Evolutionary conservation across 2,113 vertebrate species (phyloP), one percentile per base, ranked within the genome.

Genomic region (Serilophus lunatus): DNA sequence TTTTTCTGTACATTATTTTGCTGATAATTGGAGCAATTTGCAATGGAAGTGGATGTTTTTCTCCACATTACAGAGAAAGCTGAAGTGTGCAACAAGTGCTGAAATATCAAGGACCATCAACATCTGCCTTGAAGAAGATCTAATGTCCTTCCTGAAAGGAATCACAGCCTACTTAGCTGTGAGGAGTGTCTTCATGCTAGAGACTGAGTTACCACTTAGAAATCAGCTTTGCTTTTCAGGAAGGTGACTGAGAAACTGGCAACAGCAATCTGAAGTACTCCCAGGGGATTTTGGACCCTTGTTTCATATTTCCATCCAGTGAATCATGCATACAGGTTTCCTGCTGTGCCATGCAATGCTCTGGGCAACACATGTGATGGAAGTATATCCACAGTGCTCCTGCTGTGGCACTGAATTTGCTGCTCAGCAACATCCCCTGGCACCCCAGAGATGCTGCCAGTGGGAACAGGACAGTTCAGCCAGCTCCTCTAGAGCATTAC

Each of bases 1-100:
- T 40, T 83, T 83, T 91, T 51, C 72, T 91, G 96, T 82, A 92
- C 91, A 97, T 95, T 82, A 45, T 72, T 96, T 88, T 95, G 89
- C 93, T 97, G 96, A 97, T 88, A 86, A 45, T 64, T 81, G 91
- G 44, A 91, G 82, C 78, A 16, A 49, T 80, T 86, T 93, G 61
- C 38, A 76, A 91, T 31, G 44, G 84, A 66, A 79, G 75, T n/a
- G 72, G 38, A 81, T 88, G 49, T 56, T 94, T 94, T 91, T 80
- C 82, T 84, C 75, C 75, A 56, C 35, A 82, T 84, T 83, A 76
- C n/a, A 86, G 63, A 70, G 93, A 93, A 88, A 93, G 87, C 28
- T 84, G 78, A 93, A 87, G 50, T n/a, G 50, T 87, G 60, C 57
- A 76, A 74, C 42, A 82, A 93, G 57, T 51, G 71, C 70, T 95